These are phyloP conservation scores for Lithobates pipiens DNA, from an alignment of 2,797 vertebrate species.

Conservation along the genomic window DNA sequence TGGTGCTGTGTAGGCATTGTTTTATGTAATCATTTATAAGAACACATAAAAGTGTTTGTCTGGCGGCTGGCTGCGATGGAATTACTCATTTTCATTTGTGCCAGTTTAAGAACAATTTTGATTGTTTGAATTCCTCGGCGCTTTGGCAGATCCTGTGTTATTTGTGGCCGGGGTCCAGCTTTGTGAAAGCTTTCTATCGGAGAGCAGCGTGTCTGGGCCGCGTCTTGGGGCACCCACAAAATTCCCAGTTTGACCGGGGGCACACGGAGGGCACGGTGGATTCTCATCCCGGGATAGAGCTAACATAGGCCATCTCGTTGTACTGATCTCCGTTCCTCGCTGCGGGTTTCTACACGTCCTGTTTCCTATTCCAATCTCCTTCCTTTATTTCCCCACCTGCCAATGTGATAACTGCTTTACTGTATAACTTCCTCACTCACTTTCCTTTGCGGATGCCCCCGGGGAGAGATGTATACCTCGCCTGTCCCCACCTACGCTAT, in stretches of 20 bases:
- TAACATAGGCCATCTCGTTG: too few relatives aligned
- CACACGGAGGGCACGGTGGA: too few relatives aligned
- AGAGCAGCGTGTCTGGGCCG: background rate
- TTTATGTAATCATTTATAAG: background rate
- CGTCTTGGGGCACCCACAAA: background rate
- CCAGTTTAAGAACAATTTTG: conserved; percentile 4
- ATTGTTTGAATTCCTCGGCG: conserved; percentile 23
- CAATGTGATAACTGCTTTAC: too few relatives aligned
- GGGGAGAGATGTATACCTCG: conserved; percentile 4
- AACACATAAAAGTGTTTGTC: background rate
- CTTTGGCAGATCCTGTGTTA: conserved; percentile 24
- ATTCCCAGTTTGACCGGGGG: background rate
- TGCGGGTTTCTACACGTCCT: too few relatives aligned
- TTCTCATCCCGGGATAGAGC: too few relatives aligned
- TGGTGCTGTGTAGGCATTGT: background rate
- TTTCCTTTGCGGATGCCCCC: background rate
- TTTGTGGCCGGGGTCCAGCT: conserved; percentile 9
- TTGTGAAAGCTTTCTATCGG: background rate
- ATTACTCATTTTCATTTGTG: background rate
- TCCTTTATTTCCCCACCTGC: background rate
- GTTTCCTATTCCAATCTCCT: too few relatives aligned
- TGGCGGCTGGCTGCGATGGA: background rate
- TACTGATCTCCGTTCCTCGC: too few relatives aligned
- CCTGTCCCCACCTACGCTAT: background rate
- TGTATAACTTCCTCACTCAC: conserved; percentile 3